These are phyloP conservation scores for Equus przewalskii DNA, from an alignment of 2,113 vertebrate genomes.

Conservation along the genomic window DNA sequence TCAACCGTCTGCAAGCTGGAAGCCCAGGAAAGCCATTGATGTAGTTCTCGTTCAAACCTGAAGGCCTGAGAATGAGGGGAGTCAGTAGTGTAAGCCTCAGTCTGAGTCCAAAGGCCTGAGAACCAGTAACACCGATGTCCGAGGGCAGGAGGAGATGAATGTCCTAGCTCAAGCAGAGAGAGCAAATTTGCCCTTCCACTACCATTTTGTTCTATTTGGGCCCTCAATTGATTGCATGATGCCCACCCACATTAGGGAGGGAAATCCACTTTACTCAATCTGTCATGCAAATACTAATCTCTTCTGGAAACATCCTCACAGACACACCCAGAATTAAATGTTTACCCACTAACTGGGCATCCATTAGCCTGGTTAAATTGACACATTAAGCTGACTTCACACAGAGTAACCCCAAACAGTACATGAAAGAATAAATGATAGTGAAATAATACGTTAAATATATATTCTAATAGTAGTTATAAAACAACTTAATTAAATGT, in stretches of 20 bases:
- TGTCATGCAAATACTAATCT: background rate
- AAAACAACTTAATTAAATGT: background rate
- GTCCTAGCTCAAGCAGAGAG: background rate
- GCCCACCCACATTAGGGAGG: background rate
- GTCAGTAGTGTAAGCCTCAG: background rate
- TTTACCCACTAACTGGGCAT: background rate
- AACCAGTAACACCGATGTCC: background rate
- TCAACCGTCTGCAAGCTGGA: background rate
- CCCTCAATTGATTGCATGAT: background rate
- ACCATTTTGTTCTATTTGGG: background rate
- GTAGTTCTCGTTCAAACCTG: background rate
- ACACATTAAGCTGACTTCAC: background rate
- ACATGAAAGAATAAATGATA: background rate
- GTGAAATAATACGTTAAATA: background rate
- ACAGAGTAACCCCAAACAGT: background rate
- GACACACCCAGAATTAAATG: background rate
- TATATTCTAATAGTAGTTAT: background rate
- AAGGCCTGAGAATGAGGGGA: too few species aligned
- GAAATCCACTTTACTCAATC: background rate
- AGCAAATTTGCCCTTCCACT: background rate
- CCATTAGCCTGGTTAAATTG: background rate
- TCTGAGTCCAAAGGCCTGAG: background rate
- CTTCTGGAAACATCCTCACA: background rate
- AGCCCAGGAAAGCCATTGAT: background rate
- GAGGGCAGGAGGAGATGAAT: background rate